Evolutionary conservation across 2,113 vertebrate genomes (phyloP).

Genomic region (Variabilichromis moorii): DNA sequence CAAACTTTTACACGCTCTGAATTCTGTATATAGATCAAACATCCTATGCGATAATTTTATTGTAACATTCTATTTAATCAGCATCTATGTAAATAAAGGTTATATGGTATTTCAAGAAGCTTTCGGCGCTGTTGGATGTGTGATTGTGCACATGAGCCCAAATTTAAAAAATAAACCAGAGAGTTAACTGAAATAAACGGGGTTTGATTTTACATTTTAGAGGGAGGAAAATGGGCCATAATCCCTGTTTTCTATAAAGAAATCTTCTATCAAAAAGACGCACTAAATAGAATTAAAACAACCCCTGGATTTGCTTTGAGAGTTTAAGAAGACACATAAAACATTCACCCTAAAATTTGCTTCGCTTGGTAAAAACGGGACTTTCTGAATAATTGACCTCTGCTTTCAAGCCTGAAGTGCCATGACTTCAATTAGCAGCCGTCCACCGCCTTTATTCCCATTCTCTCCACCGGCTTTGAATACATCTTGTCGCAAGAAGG

Average conservation of each 20-base stretch:
- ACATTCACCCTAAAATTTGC: neutral
- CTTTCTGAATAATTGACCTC: conserved; percentile 31
- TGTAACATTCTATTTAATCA: conserved; percentile 82
- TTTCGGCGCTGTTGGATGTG: conserved; percentile 12
- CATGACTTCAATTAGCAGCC: conserved; percentile 69
- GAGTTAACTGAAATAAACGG: neutral
- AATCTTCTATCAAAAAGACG: neutral
- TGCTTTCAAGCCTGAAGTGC: conserved; percentile 50
- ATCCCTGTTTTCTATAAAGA: neutral
- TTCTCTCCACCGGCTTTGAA: conserved; percentile 31
- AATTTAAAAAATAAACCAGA: neutral
- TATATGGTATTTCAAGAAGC: conserved; percentile 72
- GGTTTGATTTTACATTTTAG: neutral
- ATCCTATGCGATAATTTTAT: conserved; percentile 73
- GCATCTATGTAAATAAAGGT: conserved; percentile 81
- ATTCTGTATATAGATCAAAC: conserved; percentile 75
- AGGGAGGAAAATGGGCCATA: neutral
- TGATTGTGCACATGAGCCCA: neutral
- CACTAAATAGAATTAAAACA: neutral
- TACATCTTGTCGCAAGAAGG: conserved; percentile 66
- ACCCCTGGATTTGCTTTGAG: neutral
- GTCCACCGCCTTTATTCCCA: conserved; percentile 37
- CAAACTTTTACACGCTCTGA: conserved; percentile 18
- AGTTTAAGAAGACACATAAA: neutral
- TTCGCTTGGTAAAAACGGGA: neutral